A percentile compares a stretch with the other conserved stretches of the same genome.
phyloP scores from a whole-genome alignment of 2,113 vertebrate species.

The Pseudopodoces humilis region DNA sequence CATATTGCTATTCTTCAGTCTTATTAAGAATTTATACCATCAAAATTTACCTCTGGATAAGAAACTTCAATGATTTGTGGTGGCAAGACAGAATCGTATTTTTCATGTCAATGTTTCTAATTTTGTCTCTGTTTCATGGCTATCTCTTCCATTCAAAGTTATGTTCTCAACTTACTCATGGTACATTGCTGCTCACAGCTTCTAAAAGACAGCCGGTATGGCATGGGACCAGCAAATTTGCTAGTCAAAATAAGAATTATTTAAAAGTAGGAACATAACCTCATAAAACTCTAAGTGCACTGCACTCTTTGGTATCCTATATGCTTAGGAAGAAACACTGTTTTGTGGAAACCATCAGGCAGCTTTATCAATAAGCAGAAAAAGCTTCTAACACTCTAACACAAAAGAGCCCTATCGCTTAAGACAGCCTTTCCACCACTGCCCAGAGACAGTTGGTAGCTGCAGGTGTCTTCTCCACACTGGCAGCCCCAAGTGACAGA shows the following conservation, averaged over 20 bases:
- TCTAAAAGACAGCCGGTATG: background rate
- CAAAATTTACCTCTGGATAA: background rate
- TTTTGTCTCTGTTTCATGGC: background rate
- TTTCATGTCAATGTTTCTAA: background rate
- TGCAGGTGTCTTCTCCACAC: background rate
- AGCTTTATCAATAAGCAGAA: background rate
- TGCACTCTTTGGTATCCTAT: background rate
- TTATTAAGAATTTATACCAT: background rate
- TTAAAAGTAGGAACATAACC: background rate
- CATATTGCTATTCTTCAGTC: background rate
- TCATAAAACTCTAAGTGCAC: background rate
- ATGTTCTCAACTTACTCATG: background rate
- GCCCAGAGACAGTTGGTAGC: background rate
- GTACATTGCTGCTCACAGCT: background rate
- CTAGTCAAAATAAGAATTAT: background rate
- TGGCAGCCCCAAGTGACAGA: background rate
- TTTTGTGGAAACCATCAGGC: background rate
- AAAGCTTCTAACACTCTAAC: background rate
- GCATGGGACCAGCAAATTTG: background rate
- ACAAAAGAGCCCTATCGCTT: fast-evolving
- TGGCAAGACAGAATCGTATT: background rate
- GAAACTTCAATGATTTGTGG: background rate
- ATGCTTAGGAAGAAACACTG: background rate
- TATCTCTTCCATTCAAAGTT: background rate
- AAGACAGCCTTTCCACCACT: background rate